These are phyloP conservation scores for Slavum lentiscoides DNA, from an alignment of 2,888 invertebrate genomes.

Conservation along the genomic window DNA sequence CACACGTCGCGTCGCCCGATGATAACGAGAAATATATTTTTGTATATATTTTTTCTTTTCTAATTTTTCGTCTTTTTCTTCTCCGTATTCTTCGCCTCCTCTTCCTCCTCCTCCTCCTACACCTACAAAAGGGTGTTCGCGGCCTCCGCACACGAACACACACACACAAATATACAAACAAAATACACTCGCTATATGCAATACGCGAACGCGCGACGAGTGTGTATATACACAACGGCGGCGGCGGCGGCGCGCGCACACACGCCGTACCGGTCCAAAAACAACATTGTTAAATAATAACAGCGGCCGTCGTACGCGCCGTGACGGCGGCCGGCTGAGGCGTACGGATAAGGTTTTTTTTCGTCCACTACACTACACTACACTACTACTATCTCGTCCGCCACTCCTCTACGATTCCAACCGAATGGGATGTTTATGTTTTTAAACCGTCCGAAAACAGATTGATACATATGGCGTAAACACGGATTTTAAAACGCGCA, in stretches of 20 bases:
- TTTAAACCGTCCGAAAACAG: slow-evolving; percentile 40
- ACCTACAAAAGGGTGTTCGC: too few species aligned
- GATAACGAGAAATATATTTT: slow-evolving; percentile 40
- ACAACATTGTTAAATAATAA: slow-evolving; percentile 41
- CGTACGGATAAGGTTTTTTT: slow-evolving; percentile 12
- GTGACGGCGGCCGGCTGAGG: not conserved
- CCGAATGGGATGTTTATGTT: slow-evolving; percentile 38
- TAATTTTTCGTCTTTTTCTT: too few species aligned
- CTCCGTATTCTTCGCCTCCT: too few species aligned
- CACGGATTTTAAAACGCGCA: slow-evolving; percentile 6
- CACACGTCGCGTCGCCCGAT: too few species aligned
- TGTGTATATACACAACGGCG: not conserved
- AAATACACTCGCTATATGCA: too few species aligned
- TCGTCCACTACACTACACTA: too few species aligned
- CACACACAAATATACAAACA: not conserved
- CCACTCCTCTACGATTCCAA: not conserved
- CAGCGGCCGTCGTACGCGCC: not conserved
- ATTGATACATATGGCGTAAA: slow-evolving; percentile 45
- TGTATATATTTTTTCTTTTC: too few species aligned
- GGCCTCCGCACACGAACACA: not conserved
- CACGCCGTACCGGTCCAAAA: slow-evolving; percentile 25
- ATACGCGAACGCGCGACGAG: too few species aligned
- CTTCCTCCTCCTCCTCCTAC: too few species aligned
- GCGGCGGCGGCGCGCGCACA: not conserved
- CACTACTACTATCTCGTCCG: slow-evolving; percentile 4